A percentile compares a stretch with the other conserved stretches of the same genome.
Evolutionary conservation across 2,797 vertebrate species (phyloP).

Genomic region (Sardinella longiceps): DNA sequence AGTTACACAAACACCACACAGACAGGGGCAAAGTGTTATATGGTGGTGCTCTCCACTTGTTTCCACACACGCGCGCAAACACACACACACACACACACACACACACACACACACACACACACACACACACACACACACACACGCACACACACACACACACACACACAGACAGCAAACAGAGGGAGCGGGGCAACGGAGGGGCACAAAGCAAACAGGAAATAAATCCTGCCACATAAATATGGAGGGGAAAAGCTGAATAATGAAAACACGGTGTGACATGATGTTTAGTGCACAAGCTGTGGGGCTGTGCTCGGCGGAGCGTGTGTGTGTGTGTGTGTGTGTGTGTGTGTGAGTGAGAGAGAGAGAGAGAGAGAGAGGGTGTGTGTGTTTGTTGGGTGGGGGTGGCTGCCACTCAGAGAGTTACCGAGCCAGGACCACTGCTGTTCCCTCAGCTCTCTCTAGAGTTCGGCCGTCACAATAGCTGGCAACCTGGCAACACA

Average conservation of each 20-base stretch:
- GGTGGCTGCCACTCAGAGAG: slow-evolving; percentile 13
- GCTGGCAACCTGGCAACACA: neutral
- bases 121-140: neutral
- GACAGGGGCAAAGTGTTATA: too few relatives aligned
- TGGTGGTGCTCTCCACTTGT: too few relatives aligned
- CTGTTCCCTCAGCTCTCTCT: neutral
- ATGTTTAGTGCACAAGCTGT: neutral
- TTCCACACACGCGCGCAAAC: too few relatives aligned
- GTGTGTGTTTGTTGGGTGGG: neutral
- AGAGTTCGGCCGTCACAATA: neutral
- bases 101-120: too few relatives aligned
- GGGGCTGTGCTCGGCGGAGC: neutral
- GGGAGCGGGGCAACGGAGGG: neutral
- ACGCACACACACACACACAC: neutral
- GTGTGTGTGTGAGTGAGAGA: too few relatives aligned
- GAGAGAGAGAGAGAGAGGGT: neutral
- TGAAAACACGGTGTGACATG: slow-evolving; percentile 4
- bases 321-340: too few relatives aligned
- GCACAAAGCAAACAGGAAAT: neutral
- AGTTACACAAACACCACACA: too few relatives aligned
- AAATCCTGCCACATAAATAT: neutral
- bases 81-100: too few relatives aligned
- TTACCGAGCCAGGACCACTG: slow-evolving; percentile 8
- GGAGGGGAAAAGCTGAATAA: neutral
- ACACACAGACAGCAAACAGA: neutral